phyloP scores from a whole-genome alignment of 2,113 vertebrate species.

The Hiodon tergisus region DNA sequence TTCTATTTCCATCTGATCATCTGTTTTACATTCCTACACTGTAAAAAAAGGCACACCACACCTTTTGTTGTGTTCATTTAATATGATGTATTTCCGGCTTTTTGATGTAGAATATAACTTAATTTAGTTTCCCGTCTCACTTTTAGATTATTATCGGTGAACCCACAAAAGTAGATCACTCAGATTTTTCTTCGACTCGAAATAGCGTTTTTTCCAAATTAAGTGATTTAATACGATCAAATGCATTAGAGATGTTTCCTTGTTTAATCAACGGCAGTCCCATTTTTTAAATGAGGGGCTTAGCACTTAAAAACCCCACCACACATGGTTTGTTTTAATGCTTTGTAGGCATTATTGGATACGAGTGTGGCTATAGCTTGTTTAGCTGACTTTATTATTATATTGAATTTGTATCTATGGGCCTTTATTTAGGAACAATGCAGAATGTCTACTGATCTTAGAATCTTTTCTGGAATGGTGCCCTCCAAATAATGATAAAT shows the following conservation, averaged over 20 bases:
- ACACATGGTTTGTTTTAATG: slow-evolving; percentile 67
- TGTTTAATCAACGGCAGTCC: slow-evolving; percentile 72
- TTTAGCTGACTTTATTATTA: slow-evolving; percentile 80
- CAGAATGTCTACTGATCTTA: slow-evolving; percentile 88
- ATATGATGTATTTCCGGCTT: not conserved
- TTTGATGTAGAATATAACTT: slow-evolving; percentile 2
- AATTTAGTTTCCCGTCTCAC: not conserved
- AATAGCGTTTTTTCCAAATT: slow-evolving; percentile 74
- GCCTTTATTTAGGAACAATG: slow-evolving; percentile 93
- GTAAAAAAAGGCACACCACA: too few species aligned
- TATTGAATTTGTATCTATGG: slow-evolving; percentile 91
- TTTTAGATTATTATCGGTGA: slow-evolving; percentile 9
- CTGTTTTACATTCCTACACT: too few species aligned
- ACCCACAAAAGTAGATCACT: slow-evolving; percentile 58
- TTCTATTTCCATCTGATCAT: too few species aligned
- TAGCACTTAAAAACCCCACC: slow-evolving; percentile 76
- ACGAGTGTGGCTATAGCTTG: slow-evolving; percentile 33
- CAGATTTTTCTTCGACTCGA: slow-evolving; percentile 57
- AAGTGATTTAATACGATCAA: slow-evolving; percentile 73
- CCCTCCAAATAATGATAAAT: slow-evolving; percentile 98
- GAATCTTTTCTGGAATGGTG: slow-evolving; percentile 92
- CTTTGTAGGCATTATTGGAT: slow-evolving; percentile 61
- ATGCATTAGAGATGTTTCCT: slow-evolving; percentile 74
- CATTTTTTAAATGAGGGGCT: slow-evolving; percentile 69
- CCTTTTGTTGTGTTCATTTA: too few species aligned